Conservation (phyloP, 2,113 vertebrate genomes). For the Colaptes auratus region DNA sequence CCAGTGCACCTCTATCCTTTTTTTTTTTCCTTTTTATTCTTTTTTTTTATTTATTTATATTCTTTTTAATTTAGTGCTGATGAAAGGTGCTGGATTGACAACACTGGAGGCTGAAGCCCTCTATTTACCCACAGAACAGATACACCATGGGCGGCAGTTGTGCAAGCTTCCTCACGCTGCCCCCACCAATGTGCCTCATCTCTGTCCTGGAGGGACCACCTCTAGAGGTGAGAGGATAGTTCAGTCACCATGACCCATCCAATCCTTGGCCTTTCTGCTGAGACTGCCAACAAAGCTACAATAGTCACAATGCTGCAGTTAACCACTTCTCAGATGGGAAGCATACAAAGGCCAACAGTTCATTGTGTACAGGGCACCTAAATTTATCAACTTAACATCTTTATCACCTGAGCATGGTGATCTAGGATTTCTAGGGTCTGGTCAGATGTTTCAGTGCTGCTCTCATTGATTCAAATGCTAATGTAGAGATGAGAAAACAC, state of each 20-base stretch:
- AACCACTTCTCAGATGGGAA: neutral
- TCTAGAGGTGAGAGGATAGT: constrained; percentile 78
- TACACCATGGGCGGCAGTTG: constrained; percentile 74
- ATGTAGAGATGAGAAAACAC: neutral
- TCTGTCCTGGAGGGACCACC: constrained; percentile 77
- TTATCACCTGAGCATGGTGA: neutral
- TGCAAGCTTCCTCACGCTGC: constrained; percentile 76
- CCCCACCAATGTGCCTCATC: constrained; percentile 77
- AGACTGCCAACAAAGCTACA: constrained; percentile 45
- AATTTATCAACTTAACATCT: neutral
- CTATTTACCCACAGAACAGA: constrained; percentile 78
- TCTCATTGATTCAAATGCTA: neutral
- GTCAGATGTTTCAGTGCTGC: neutral
- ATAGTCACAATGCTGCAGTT: constrained; percentile 44
- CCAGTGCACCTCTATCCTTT: constrained; percentile 58
- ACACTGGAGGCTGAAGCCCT: constrained; percentile 77
- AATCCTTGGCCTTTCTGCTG: constrained; percentile 72
- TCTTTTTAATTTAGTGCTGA: constrained; percentile 77
- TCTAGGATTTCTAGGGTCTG: neutral
- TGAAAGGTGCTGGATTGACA: constrained; percentile 77
- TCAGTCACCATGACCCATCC: constrained; percentile 70
- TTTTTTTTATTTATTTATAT: constrained; percentile 75
- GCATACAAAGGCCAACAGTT: neutral
- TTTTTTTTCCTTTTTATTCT: neutral
- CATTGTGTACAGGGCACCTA: neutral